phyloP scores from a whole-genome alignment of 92 coral and sea anemone species.

The Hydrozoanthus gracilis region DNA sequence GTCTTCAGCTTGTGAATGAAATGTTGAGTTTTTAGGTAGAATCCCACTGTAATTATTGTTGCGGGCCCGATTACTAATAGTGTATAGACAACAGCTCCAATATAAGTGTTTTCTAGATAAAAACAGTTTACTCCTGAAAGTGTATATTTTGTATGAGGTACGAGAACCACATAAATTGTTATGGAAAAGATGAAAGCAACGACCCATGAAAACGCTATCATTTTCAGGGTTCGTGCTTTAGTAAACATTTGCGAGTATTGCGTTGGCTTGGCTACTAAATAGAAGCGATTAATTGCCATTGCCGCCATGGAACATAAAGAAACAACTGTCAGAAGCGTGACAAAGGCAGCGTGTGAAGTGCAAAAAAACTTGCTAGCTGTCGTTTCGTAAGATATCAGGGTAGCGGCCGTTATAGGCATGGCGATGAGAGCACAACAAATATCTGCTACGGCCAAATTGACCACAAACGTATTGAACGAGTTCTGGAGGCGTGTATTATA shows the following conservation, averaged over 20 bases:
- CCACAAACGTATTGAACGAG: slow-evolving; percentile 21
- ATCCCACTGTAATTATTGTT: background rate
- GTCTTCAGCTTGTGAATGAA: slow-evolving; percentile 22
- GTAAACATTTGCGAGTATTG: slow-evolving; percentile 14
- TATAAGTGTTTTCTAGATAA: background rate
- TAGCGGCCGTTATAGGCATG: slow-evolving; percentile 26
- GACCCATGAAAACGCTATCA: slow-evolving; percentile 14
- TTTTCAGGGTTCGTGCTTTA: slow-evolving; percentile 10
- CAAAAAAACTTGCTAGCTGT: slow-evolving; percentile 28
- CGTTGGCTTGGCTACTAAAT: slow-evolving; percentile 24
- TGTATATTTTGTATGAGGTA: slow-evolving; percentile 13
- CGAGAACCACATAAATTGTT: slow-evolving; percentile 2
- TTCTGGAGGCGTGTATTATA: slow-evolving; percentile 32
- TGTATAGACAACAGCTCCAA: slow-evolving; percentile 11
- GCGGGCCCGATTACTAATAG: slow-evolving; percentile 19
- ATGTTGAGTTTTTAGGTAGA: slow-evolving; percentile 17
- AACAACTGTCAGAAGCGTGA: slow-evolving; percentile 29
- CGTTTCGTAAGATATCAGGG: slow-evolving; percentile 12
- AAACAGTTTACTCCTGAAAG: slow-evolving; percentile 30
- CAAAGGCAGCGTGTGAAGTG: slow-evolving; percentile 23
- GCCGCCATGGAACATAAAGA: slow-evolving; percentile 14
- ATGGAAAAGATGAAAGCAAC: slow-evolving; percentile 5
- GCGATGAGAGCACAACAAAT: slow-evolving; percentile 21
- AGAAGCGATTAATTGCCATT: slow-evolving; percentile 31
- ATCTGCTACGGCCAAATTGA: slow-evolving; percentile 36